These are phyloP conservation scores for Gadus macrocephalus DNA, from an alignment of 2,113 vertebrate species.

Conservation along the genomic window DNA sequence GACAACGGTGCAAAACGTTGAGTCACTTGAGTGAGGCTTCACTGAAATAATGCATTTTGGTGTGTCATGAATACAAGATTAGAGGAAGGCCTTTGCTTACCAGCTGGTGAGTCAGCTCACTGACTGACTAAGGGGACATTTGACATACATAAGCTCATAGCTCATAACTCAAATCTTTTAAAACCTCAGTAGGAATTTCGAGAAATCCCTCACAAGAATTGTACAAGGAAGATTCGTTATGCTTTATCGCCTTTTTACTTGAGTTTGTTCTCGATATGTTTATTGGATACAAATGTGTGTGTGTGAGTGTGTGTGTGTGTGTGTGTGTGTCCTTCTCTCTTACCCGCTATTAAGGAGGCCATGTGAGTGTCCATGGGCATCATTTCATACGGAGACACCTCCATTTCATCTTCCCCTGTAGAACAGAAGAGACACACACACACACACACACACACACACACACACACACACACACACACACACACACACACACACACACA, in stretches of 20 bases:
- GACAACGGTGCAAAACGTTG: background rate
- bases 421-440: background rate
- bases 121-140: background rate
- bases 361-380: conserved; percentile 50
- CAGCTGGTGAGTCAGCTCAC: background rate
- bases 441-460: too few relatives aligned
- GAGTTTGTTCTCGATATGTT: background rate
- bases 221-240: too few relatives aligned
- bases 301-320: conserved; percentile 11
- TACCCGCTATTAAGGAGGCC: conserved; percentile 66
- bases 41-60: background rate
- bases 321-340: conserved; percentile 13
- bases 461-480: background rate
- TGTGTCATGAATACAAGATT: background rate
- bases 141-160: too few relatives aligned
- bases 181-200: too few relatives aligned
- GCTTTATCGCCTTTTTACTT: too few relatives aligned
- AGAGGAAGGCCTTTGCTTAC: background rate
- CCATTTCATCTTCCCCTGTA: conserved; percentile 59
- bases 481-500: too few relatives aligned
- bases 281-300: background rate
- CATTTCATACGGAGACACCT: conserved; percentile 62
- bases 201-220: too few relatives aligned
- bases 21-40: too few relatives aligned
- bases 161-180: too few relatives aligned